Evolutionary conservation across 1,140 invertebrate species (phyloP).

Genomic region (Drosophila melanica): DNA sequence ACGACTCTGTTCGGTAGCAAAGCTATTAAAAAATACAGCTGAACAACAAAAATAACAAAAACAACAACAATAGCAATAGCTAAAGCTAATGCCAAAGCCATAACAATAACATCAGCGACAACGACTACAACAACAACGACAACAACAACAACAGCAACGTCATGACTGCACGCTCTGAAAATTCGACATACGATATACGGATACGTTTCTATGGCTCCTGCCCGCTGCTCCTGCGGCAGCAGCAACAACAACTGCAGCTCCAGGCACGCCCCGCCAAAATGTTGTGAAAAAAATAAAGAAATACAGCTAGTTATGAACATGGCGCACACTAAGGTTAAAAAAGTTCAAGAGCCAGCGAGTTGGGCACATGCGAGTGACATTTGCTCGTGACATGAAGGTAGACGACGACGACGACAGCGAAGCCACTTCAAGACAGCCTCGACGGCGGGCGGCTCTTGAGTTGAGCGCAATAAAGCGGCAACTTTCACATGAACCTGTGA

Average conservation of each 20-base stretch:
- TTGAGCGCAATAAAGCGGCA: slow-evolving; percentile 60
- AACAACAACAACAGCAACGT: slow-evolving; percentile 54
- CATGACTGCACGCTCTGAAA: slow-evolving; percentile 80
- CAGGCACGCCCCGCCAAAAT: slow-evolving; percentile 57
- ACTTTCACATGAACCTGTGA: slow-evolving; percentile 80
- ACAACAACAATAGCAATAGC: slow-evolving; percentile 15
- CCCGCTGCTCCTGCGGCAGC: slow-evolving; percentile 16
- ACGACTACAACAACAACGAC: slow-evolving; percentile 54
- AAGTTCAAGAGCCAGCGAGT: slow-evolving; percentile 76
- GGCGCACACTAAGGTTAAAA: slow-evolving; percentile 74
- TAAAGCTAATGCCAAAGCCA: slow-evolving; percentile 25
- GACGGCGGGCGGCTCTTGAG: background rate
- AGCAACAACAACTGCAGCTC: slow-evolving; percentile 14
- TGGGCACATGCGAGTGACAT: slow-evolving; percentile 76
- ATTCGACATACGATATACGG: slow-evolving; percentile 80
- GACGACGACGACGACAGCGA: slow-evolving; percentile 44
- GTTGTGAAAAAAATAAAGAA: slow-evolving; percentile 1
- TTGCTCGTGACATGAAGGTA: slow-evolving; percentile 79
- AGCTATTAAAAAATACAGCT: slow-evolving; percentile 57
- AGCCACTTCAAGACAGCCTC: slow-evolving; percentile 65
- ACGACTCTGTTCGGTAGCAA: slow-evolving; percentile 64
- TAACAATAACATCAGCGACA: slow-evolving; percentile 55
- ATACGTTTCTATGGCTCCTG: slow-evolving; percentile 28
- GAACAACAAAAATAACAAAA: slow-evolving; percentile 12
- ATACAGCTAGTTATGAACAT: slow-evolving; percentile 73